These are phyloP conservation scores for Drosophila malerkotliana DNA, from an alignment of 1,140 invertebrate species.

Conservation along the genomic window DNA sequence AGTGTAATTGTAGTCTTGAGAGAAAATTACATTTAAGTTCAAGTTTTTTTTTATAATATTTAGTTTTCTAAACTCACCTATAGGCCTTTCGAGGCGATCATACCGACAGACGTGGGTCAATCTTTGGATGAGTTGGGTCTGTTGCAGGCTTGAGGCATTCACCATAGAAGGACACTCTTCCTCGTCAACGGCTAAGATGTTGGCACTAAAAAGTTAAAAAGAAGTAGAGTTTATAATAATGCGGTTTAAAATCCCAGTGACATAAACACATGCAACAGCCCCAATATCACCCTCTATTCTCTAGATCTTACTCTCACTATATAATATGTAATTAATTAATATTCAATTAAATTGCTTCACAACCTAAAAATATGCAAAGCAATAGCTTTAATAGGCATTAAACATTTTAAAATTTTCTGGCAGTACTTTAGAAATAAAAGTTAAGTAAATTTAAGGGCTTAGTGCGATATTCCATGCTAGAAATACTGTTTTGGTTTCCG, in stretches of 20 bases:
- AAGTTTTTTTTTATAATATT: background rate
- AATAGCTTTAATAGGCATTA: background rate
- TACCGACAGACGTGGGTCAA: constrained; percentile 80
- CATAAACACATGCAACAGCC: too few species aligned
- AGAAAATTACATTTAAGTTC: background rate
- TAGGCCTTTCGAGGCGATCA: constrained; percentile 74
- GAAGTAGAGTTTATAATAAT: too few species aligned
- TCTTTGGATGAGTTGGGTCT: constrained; percentile 73
- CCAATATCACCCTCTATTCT: too few species aligned
- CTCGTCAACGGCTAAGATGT: constrained; percentile 43
- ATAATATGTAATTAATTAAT: background rate
- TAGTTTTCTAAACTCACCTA: constrained; percentile 34
- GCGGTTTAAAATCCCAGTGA: too few species aligned
- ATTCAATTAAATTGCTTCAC: background rate
- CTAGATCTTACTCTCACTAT: too few species aligned
- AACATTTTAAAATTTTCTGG: background rate
- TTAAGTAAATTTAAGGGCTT: background rate
- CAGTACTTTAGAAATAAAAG: constrained; percentile 1
- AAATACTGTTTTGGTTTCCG: background rate
- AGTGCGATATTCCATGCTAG: background rate
- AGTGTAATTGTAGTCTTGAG: constrained; percentile 49
- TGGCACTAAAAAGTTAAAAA: constrained; percentile 29
- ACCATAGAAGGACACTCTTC: constrained; percentile 67
- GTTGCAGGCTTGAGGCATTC: constrained; percentile 64
- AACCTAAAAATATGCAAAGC: background rate